A percentile compares a stretch with the other conserved stretches of the same genome.
phyloP scores from a whole-genome alignment of 2,113 vertebrate genomes.

The Gopherus evgoodei region DNA sequence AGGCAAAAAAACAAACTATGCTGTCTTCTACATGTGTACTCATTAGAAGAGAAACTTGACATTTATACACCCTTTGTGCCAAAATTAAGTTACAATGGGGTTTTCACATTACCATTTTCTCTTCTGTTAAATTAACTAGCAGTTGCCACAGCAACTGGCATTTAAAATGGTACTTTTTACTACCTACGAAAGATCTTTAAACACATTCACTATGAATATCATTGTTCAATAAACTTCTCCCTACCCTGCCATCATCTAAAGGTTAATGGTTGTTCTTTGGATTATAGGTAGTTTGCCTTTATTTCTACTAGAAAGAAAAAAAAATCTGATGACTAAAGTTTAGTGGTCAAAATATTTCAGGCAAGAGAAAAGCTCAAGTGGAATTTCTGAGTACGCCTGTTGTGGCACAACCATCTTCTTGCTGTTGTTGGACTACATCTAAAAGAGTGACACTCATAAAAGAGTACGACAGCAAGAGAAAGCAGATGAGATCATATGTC shows the following conservation, averaged over 20 bases:
- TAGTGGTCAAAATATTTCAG: fast-evolving
- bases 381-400: not conserved
- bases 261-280: not conserved
- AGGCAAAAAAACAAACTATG: not conserved
- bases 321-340: not conserved
- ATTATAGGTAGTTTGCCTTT: not conserved
- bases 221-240: not conserved
- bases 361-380: not conserved
- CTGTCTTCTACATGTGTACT: not conserved
- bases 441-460: not conserved
- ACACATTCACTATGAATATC: not conserved
- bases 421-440: not conserved
- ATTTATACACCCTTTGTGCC: not conserved
- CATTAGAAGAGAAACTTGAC: not conserved
- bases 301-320: not conserved
- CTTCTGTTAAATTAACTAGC: not conserved
- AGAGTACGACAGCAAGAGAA: not conserved
- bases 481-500: not conserved
- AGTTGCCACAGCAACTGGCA: slow-evolving; percentile 8
- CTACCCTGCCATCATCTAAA: not conserved
- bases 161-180: slow-evolving; percentile 12
- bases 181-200: slow-evolving; percentile 1
- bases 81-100: slow-evolving; percentile 6
- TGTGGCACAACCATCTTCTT: not conserved
- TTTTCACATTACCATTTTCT: not conserved